A percentile compares a stretch with the other conserved stretches of the same genome.
Conservation (phyloP, 2,797 vertebrate genomes). For the Limosa lapponica region DNA sequence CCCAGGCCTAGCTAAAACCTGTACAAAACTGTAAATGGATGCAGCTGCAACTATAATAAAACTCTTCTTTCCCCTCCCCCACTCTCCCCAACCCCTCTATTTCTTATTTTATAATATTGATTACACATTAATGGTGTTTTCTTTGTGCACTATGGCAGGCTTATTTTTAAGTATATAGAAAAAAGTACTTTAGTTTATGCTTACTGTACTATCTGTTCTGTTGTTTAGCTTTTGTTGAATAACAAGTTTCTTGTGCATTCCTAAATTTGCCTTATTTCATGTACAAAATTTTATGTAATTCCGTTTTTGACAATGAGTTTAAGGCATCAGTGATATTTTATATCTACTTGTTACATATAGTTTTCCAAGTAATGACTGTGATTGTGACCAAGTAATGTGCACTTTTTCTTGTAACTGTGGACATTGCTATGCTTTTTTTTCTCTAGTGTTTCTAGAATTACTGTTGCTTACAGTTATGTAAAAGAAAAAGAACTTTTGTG, state of each 20-base stretch:
- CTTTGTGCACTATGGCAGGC: conserved; percentile 81
- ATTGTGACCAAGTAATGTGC: conserved; percentile 89
- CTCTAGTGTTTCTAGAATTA: conserved; percentile 89
- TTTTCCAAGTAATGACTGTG: conserved; percentile 89
- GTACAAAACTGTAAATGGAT: conserved; percentile 77
- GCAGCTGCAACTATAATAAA: conserved; percentile 77
- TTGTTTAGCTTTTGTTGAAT: conserved; percentile 82
- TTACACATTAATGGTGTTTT: conserved; percentile 80
- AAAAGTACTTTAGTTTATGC: conserved; percentile 79
- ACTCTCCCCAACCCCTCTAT: conserved; percentile 62
- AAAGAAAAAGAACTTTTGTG: conserved; percentile 84
- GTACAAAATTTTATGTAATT: conserved; percentile 83
- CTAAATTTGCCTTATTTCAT: conserved; percentile 89
- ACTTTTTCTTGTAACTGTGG: conserved; percentile 89
- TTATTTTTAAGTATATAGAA: conserved; percentile 82
- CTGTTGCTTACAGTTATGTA: conserved; percentile 84
- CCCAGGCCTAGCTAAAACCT: conserved; percentile 74
- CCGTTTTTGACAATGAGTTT: conserved; percentile 82
- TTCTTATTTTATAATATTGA: conserved; percentile 82
- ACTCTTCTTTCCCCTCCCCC: conserved; percentile 50
- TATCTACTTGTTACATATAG: conserved; percentile 87
- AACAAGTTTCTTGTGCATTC: conserved; percentile 84
- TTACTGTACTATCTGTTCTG: conserved; percentile 79
- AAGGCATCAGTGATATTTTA: conserved; percentile 85
- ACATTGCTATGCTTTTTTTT: conserved; percentile 87